phyloP scores from a whole-genome alignment of 2,797 vertebrate species.

The Onychomys arenicola region DNA sequence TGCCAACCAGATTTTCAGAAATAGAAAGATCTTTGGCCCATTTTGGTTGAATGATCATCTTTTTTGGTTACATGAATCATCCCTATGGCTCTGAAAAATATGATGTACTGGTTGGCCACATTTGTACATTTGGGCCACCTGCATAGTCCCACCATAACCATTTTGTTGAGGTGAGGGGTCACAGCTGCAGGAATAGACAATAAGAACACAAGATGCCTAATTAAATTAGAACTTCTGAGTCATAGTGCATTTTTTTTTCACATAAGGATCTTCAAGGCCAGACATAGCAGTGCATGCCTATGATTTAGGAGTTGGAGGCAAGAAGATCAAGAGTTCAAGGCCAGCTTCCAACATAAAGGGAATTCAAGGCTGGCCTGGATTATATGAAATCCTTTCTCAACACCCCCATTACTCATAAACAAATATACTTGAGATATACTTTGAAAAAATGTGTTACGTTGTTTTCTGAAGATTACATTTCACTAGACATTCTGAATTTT shows the following conservation, averaged over 20 bases:
- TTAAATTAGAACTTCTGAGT: constrained; percentile 14
- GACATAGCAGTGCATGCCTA: background rate
- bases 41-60: background rate
- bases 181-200: background rate
- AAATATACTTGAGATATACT: background rate
- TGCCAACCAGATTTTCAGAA: background rate
- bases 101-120: background rate
- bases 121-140: background rate
- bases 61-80: background rate
- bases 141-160: background rate
- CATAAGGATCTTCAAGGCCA: background rate
- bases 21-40: background rate
- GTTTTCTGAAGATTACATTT: constrained; percentile 30
- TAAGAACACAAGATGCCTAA: background rate
- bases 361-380: background rate
- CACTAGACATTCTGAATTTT: background rate
- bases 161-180: background rate
- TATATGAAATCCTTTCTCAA: background rate
- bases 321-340: background rate
- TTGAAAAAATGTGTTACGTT: background rate
- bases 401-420: too few relatives aligned
- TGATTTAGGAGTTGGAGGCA: background rate
- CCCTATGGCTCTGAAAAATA: background rate
- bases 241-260: background rate
- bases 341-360: background rate